Conservation (phyloP, 2,113 vertebrate species). For the Fulmarus glacialis region DNA sequence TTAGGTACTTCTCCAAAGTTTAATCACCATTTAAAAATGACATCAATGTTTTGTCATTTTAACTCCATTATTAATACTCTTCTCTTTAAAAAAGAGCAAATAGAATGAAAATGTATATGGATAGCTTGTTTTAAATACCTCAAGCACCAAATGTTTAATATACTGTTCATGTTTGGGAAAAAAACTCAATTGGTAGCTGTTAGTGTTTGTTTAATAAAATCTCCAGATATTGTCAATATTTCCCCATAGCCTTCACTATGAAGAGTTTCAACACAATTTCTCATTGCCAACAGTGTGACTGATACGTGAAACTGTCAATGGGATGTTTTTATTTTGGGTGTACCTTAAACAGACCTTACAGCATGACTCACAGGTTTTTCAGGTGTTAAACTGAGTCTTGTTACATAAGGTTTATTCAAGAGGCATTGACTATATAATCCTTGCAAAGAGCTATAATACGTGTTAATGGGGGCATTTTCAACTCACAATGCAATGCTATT, state of each 20-base stretch:
- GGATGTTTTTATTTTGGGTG: neutral
- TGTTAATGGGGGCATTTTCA: neutral
- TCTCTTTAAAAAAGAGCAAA: neutral
- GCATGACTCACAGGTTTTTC: neutral
- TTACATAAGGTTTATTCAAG: neutral
- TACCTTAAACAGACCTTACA: neutral
- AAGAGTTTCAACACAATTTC: constrained; percentile 29
- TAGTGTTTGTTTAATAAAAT: constrained; percentile 49
- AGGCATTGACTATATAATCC: neutral
- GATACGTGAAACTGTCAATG: neutral
- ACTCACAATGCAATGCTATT: neutral
- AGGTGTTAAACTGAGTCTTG: neutral
- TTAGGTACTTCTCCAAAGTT: neutral
- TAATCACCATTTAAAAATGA: neutral
- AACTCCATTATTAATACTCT: neutral
- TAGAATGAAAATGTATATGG: neutral
- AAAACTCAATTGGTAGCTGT: neutral
- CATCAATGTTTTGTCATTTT: neutral
- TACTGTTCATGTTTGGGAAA: neutral
- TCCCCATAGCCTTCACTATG: neutral
- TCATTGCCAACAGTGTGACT: neutral
- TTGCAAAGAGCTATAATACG: neutral
- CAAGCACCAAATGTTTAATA: neutral
- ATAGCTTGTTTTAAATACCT: neutral
- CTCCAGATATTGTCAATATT: constrained; percentile 41